phyloP scores from a whole-genome alignment of 2,888 invertebrate species.

The Sminthurinus aureus region DNA sequence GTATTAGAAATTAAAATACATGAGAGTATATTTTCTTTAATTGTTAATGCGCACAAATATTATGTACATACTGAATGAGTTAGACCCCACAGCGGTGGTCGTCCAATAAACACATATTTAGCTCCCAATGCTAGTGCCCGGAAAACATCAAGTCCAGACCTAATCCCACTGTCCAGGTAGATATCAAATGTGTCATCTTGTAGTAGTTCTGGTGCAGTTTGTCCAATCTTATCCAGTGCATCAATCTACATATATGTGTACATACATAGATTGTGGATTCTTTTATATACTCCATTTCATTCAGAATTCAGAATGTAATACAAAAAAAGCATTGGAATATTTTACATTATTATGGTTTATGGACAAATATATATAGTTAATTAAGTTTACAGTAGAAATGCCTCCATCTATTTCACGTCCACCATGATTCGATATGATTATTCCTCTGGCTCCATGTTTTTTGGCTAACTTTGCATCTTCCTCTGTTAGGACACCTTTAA shows the following conservation, averaged over 20 bases:
- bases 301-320: too few species aligned
- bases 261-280: too few species aligned
- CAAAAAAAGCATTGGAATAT: too few species aligned
- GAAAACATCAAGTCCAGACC: slow-evolving; percentile 84
- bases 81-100: slow-evolving; percentile 31
- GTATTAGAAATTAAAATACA: neutral
- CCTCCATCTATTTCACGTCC: slow-evolving; percentile 88
- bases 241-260: slow-evolving; percentile 78
- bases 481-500: slow-evolving; percentile 85
- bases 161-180: slow-evolving; percentile 87
- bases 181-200: slow-evolving; percentile 75
- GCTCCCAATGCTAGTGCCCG: slow-evolving; percentile 92
- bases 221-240: slow-evolving; percentile 78
- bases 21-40: too few species aligned
- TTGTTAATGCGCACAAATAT: neutral
- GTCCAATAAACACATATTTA: slow-evolving; percentile 71
- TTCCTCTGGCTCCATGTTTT: slow-evolving; percentile 77
- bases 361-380: too few species aligned
- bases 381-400: slow-evolving; percentile 81
- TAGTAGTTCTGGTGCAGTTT: slow-evolving; percentile 65
- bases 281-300: too few species aligned
- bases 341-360: too few species aligned
- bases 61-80: slow-evolving; percentile 22
- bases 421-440: slow-evolving; percentile 94
- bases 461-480: slow-evolving; percentile 83